phyloP scores from a whole-genome alignment of 35 echinoderm and acorn worm species.

The Diadema setosum region DNA sequence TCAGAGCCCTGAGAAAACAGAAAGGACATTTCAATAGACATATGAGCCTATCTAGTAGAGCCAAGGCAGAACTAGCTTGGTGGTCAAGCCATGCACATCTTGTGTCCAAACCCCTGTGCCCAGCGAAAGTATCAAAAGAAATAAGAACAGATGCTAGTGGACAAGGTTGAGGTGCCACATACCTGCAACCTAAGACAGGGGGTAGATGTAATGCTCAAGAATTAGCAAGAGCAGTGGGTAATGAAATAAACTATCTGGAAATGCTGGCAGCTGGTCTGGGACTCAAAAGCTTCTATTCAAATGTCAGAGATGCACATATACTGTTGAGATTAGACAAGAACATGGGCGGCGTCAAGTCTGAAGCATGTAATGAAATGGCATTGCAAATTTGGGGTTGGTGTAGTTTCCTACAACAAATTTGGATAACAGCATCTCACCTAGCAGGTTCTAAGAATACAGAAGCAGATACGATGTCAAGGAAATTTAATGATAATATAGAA shows the following conservation, averaged over 20 bases:
- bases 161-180: conserved; percentile 51
- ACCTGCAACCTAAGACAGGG: conserved; percentile 3
- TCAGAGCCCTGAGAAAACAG: conserved; percentile 29
- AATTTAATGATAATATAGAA: conserved; percentile 66
- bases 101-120: not conserved
- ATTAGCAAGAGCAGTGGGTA: not conserved
- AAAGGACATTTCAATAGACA: conserved; percentile 46
- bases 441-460: conserved; percentile 37
- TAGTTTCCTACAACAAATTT: conserved; percentile 46
- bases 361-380: conserved; percentile 54
- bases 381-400: conserved; percentile 65
- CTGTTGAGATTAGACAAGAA: conserved; percentile 45
- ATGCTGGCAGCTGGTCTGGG: conserved; percentile 30
- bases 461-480: conserved; percentile 50
- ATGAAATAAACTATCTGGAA: conserved; percentile 53
- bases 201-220: conserved; percentile 50
- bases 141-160: conserved; percentile 46
- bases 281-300: conserved; percentile 37
- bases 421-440: conserved; percentile 48
- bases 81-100: conserved; percentile 45
- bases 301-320: conserved; percentile 29
- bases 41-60: conserved; percentile 13
- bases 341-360: conserved; percentile 57
- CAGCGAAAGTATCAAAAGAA: conserved; percentile 8
- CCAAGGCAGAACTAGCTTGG: conserved; percentile 37